phyloP scores from a whole-genome alignment of 2,113 vertebrate species.

The Eretmochelys imbricata region DNA sequence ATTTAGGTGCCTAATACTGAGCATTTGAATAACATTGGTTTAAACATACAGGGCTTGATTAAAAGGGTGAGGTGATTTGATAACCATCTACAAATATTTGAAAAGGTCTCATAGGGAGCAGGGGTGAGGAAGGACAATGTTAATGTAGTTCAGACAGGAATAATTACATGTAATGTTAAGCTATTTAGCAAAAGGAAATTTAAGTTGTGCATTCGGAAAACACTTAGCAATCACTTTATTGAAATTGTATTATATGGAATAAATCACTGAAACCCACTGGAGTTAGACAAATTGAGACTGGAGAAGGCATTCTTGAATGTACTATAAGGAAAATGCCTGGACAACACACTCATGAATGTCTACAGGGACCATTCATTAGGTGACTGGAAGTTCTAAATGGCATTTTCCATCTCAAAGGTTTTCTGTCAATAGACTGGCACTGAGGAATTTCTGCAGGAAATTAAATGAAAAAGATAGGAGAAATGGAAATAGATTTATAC shows the following conservation, averaged over 20 bases:
- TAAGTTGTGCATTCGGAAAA: neutral
- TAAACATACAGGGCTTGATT: neutral
- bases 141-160: neutral
- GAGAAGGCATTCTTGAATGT: neutral
- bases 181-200: neutral
- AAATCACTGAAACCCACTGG: neutral
- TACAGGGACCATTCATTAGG: neutral
- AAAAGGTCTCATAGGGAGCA: rapidly evolving
- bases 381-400: neutral
- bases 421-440: neutral
- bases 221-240: rapidly evolving
- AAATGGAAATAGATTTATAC: neutral
- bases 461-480: neutral
- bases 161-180: neutral
- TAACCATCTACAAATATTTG: neutral
- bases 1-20: neutral
- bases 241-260: rapidly evolving
- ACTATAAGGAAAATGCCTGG: neutral
- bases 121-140: neutral
- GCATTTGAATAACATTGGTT: neutral
- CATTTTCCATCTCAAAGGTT: neutral
- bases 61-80: neutral
- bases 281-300: neutral
- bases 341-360: neutral
- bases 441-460: neutral